A percentile compares a stretch with the other conserved stretches of the same genome.
Evolutionary conservation across 1,140 invertebrate species (phyloP).

Genomic region (Rhizoglyphus robini): DNA sequence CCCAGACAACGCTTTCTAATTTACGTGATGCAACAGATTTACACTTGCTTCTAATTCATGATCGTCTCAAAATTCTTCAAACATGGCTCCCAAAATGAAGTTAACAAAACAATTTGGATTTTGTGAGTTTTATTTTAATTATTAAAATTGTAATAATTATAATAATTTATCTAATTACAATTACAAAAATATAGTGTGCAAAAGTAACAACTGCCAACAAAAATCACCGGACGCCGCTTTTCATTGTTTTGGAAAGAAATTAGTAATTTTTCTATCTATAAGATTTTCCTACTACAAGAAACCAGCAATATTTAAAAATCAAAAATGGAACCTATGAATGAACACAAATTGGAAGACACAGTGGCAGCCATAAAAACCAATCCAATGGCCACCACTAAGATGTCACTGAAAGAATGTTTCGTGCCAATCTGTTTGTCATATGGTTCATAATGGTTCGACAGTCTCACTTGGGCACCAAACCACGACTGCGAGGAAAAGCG

Average conservation of each 20-base stretch:
- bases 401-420: not conserved
- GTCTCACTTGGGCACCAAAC: slow-evolving; percentile 8
- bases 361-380: not conserved
- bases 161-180: not conserved
- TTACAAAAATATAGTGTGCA: not conserved
- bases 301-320: too few species aligned
- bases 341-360: not conserved
- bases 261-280: not conserved
- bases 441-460: not conserved
- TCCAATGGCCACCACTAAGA: not conserved
- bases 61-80: too few species aligned
- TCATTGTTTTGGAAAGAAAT: not conserved
- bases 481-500: slow-evolving; percentile 12
- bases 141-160: not conserved
- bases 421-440: not conserved
- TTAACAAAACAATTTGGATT: not conserved
- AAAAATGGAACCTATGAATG: not conserved
- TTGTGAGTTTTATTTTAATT: not conserved
- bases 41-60: too few species aligned
- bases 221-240: slow-evolving; percentile 11
- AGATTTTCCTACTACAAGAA: too few species aligned
- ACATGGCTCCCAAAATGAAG: too few species aligned
- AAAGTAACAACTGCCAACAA: too few species aligned
- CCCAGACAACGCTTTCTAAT: too few species aligned
- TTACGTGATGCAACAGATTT: too few species aligned